Base-by-base conservation (phyloP, 2,888 invertebrate species). In the Lomographa bimaculata region DNA sequence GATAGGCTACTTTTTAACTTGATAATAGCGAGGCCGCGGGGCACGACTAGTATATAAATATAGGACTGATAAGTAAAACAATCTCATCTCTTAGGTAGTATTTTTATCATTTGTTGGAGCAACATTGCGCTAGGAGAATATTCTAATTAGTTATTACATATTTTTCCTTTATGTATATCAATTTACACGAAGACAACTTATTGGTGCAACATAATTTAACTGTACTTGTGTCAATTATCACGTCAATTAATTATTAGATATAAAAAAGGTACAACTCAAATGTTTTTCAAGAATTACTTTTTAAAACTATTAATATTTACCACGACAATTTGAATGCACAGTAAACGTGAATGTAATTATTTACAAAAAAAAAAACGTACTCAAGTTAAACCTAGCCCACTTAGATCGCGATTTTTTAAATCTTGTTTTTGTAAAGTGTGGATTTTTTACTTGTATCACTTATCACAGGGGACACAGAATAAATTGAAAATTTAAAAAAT, bases 171-270 rank as follows among this genome's bases (percentile, higher is more conserved):
- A 16, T 41, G 30, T 41, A 29, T 30, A 41, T 41, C 41, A 30
- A 5, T 35, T 41, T 41, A 29, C 35, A 41, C 34, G 20, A 41
- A 34, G 41, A 10, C 29, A 24, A 41, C 25, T 6, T 41, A 29
- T 5, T 35, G 0, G 41, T 41, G 35, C 41, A 35, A 41, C 35
- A 41, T 35, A 5, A 30, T 41, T 35, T 28, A 30, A 41, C 35
- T 30, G 29, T 30, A 35, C 28, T 40, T 40, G 40, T 40, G 27
- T 40, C 34, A 28, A 26, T 39, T 39, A 39, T 39, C 30, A 32
- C 32, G 32, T 30, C 25, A 37, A 29, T 29, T 32, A 20, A 38
- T 7, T 39, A 29, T 29, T 29, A 29, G 20, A 19, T 29, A 3
- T 10, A 29, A 19, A 29, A 29, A 19, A 5, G 29, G 29, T 19